A percentile compares a stretch with the other conserved stretches of the same genome.
phyloP scores from a whole-genome alignment of 2,797 vertebrate species.

The Myotis daubentonii region DNA sequence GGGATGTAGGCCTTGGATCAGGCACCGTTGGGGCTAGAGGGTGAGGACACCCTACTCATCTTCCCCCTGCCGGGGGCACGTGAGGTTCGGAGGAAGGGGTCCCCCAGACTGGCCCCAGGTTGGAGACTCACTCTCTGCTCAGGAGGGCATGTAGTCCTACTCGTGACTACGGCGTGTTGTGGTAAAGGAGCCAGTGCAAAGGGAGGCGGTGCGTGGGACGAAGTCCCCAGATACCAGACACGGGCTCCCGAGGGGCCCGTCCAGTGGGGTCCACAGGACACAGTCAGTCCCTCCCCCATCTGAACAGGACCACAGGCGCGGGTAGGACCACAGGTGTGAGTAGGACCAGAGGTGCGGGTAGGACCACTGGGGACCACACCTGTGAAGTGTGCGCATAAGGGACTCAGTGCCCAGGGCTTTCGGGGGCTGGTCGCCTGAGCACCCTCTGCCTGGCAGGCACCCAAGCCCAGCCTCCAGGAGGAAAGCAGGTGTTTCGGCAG shows the following conservation, averaged over 20 bases:
- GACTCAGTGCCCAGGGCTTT: neutral
- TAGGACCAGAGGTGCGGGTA: too few species aligned
- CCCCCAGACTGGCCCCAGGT: too few species aligned
- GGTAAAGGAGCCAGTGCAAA: neutral
- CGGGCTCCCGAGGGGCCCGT: neutral
- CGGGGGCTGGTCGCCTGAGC: too few species aligned
- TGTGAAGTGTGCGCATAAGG: too few species aligned
- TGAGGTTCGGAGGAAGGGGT: neutral
- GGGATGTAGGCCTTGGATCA: neutral
- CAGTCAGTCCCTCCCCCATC: fast-evolving
- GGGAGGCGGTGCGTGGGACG: fast-evolving
- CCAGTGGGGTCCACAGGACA: fast-evolving
- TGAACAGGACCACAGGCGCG: too few species aligned
- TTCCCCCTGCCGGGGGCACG: neutral
- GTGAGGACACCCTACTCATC: neutral
- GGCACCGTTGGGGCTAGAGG: neutral
- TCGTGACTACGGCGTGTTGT: neutral
- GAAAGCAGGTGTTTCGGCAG: too few species aligned
- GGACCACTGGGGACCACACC: too few species aligned
- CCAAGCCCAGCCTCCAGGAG: too few species aligned
- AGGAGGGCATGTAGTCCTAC: neutral
- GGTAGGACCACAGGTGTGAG: too few species aligned
- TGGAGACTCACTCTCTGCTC: neutral
- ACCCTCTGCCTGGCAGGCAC: too few species aligned
- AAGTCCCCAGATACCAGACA: too few species aligned